Percentiles rank a stretch among this genome's conserved stretches.
These are phyloP conservation scores for Anagrus nilaparvatae DNA, from an alignment of 1,140 invertebrate species.

Conservation along the genomic window DNA sequence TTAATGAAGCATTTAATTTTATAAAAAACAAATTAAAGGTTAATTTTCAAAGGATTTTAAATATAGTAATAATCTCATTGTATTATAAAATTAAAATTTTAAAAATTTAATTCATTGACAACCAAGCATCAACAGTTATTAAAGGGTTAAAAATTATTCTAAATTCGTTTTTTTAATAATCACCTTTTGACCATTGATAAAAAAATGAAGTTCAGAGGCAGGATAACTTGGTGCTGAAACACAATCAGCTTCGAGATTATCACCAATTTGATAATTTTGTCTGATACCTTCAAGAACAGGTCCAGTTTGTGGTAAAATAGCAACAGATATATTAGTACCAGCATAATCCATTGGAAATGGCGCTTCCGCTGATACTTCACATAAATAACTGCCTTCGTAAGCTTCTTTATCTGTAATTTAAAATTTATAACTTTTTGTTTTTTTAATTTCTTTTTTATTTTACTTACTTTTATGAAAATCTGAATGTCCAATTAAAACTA, in stretches of 20 bases:
- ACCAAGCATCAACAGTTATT: no score
- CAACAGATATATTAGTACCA: conserved; percentile 41
- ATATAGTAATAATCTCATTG: no score
- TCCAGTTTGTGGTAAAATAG: conserved; percentile 32
- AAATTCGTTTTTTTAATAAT: no score
- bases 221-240: conserved; percentile 63
- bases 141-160: no score
- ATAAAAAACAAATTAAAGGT: no score
- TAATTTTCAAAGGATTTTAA: no score
- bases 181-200: conserved; percentile 65
- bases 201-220: conserved; percentile 57
- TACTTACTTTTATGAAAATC: conserved; percentile 9
- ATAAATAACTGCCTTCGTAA: conserved; percentile 45
- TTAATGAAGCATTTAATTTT: no score
- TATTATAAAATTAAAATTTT: no score
- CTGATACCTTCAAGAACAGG: conserved; percentile 32
- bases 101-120: no score
- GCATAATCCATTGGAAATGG: conserved; percentile 44
- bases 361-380: conserved; percentile 47
- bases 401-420: conserved; percentile 9
- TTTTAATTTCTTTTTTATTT: no score
- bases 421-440: no score
- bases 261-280: conserved; percentile 57
- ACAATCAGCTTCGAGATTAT: conserved; percentile 65
- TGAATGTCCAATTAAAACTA: background rate